Conservation (phyloP, 2,113 vertebrate genomes). For the Paradoxurus hermaphroditus region DNA sequence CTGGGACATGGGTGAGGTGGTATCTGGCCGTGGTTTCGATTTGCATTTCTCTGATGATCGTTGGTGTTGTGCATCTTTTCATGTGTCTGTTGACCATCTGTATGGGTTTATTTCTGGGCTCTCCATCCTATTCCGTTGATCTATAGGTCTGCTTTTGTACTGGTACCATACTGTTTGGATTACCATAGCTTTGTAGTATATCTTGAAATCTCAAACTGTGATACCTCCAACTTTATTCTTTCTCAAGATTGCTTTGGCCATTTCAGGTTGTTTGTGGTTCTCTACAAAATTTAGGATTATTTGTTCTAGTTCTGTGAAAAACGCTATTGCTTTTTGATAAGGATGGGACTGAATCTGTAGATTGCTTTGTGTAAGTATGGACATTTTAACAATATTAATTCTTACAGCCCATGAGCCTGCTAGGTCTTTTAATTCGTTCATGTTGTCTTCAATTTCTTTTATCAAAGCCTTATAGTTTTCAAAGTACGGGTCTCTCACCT, state of each 20-base stretch:
- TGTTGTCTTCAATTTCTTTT: background rate
- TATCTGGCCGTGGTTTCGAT: background rate
- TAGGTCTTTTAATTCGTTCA: background rate
- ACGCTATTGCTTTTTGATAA: background rate
- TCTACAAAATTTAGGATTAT: background rate
- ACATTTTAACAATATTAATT: background rate
- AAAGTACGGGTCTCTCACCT: background rate
- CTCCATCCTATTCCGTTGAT: background rate
- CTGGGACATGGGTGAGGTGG: background rate
- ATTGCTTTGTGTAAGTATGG: background rate
- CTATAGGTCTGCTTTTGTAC: background rate
- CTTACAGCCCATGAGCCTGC: background rate
- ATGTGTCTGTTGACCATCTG: background rate
- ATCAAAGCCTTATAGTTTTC: background rate
- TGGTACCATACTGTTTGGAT: background rate
- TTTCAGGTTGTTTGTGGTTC: background rate
- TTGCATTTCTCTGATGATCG: background rate
- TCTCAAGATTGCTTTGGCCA: background rate
- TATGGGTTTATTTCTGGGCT: background rate
- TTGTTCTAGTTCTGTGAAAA: background rate
- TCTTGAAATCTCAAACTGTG: background rate
- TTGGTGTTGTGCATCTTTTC: background rate
- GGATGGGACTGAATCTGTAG: background rate
- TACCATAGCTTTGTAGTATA: background rate
- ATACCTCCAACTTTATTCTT: background rate